Evolutionary conservation across 2,113 vertebrate species (phyloP), one percentile per base, ranked within the genome.

Genomic region (Atlantisia rogersi): DNA sequence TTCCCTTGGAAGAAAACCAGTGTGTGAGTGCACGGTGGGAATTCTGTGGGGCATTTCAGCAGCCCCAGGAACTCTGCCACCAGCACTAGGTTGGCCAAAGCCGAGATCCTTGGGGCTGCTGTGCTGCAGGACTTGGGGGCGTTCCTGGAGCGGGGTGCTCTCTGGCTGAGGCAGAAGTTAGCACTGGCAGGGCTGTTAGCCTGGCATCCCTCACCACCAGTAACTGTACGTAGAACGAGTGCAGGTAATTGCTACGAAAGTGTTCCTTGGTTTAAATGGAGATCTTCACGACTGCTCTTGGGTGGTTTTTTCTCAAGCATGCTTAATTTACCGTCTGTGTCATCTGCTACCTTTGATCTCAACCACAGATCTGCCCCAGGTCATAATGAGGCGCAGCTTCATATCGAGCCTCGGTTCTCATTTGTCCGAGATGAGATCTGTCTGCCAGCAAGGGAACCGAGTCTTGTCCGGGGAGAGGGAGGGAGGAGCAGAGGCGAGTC

Each of bases 11-110:
- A 67, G 65, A 48, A 73, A 46, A 65, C 6, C 3, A 16, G 44
- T 0, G 5, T 9, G 4, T 1, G 6, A 39, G 24, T 4, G 6
- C 20, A 11, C 0, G 1, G 20, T 24, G 24, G 20, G 62, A 50
- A n/a, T 35, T 37, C 46, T 39, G 29, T 0, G 1, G 65, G 35
- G 8, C 1, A 2, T 37, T 56, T 20, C 0, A 5, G 21, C 21
- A 39, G n/a, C 29, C 48, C 22, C 60, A 24, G 42, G 11, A 4
- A 48, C 17, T 63, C 58, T 44, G 42, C 15, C 42, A 20, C 0
- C 3, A 44, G 31, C 32, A 25, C 5, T 16, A 19, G 44, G 18
- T 1, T 22, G 42, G 24, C 28, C 48, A 46, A 69, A 22, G 42
- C 16, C 2, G 4, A 24, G 19, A 14, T 10, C 22, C 50, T 44